Base-by-base conservation (phyloP, 2,888 invertebrate genomes). In the Synergus umbraculus region DNA sequence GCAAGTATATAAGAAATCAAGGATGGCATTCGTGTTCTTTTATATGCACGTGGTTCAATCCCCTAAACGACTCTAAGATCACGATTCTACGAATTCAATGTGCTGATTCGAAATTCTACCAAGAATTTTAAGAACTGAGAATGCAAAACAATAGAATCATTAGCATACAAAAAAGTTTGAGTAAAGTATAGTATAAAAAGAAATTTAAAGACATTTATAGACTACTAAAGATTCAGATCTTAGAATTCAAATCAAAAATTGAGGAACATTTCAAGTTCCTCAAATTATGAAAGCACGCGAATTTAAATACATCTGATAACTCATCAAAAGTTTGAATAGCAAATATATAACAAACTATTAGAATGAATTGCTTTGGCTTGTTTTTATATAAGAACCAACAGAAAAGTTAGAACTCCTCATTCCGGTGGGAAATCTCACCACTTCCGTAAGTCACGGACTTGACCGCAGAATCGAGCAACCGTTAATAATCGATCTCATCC, bases 401-500 rank as follows among this genome's bases (percentile, higher is more conserved):
- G 58, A 58, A 18, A 18, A 18, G 9, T 18, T 58, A 18, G 58
- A 58, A 9, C 10, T 18, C 18, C 58, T 18, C 29, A 63, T 63
- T 29, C 63, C 13, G 43, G 18, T 66, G 66, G 43, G 66, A 66
- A 66, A 66, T 66, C 18, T 41, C 66, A 4, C 29, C 46, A 49
- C 69, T 49, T 69, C 69, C 69, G 46, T 29, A 49, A 29, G 15
- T 69, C 49, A 69, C 15, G 69, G 7, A 13, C 9, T 15, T 18
- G 44, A 77, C 76, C 64, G 29, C 15, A 37, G 3, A 77, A 37
- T 29, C 46, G 46, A 41, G 44, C 37, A 37, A 37, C 22, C 65
- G 44, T 78, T 22, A 69, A 44, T 29, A 78, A 78, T 73, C 69
- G 22, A 60, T 43, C 4, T 64, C 63, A 78, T 73, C 41, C 41